Base-by-base conservation (phyloP, 2,113 vertebrate species). In the Callipepla californica region DNA sequence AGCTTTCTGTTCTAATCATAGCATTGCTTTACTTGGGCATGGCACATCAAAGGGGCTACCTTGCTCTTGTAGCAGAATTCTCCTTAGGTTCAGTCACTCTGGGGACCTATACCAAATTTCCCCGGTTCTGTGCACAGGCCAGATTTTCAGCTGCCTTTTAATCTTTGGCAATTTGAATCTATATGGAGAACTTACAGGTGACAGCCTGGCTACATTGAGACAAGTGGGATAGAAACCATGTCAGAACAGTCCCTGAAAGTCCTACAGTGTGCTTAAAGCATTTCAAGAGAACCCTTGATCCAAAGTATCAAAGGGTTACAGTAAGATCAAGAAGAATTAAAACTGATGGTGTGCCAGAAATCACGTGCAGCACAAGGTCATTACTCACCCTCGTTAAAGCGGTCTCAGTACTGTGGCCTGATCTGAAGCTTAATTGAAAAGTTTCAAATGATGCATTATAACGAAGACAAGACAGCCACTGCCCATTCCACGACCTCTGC, bases 291-390 rank as follows among this genome's bases (percentile, higher is more conserved):
- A 98, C 96, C 96, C 97, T 98, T 98, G 96, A 98, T 98, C 97
- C 97, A 50, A 96, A 95, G 95, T 98, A 97, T 98, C 98, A 98
- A 98, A 98, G 98, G 97, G 97, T 98, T 97, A 96, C 96, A 97
- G 96, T 92, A 97, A 97, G 97, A 98, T 98, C 96, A 98, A 98
- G 97, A 97, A 97, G 98, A 98, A 98, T 98, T 98, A 98, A 98
- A 98, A 97, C 94, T 97, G 97, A 97, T 97, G 97, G 97, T 94
- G 96, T 97, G 97, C 98, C 96, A 97, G 97, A 95, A 97, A 97
- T 97, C 98, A 97, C 94, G 96, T 97, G 98, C 97, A 95, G 95
- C 88, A 97, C 97, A 97, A 98, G 97, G 96, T 97, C 97, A 97
- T 98, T 98, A 98, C 97, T 97, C 94, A 93, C 94, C 92, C 98